Percentiles rank a stretch among this genome's conserved stretches.
Evolutionary conservation across 2,113 vertebrate species (phyloP).

Genomic region (Gracilinanus agilis): DNA sequence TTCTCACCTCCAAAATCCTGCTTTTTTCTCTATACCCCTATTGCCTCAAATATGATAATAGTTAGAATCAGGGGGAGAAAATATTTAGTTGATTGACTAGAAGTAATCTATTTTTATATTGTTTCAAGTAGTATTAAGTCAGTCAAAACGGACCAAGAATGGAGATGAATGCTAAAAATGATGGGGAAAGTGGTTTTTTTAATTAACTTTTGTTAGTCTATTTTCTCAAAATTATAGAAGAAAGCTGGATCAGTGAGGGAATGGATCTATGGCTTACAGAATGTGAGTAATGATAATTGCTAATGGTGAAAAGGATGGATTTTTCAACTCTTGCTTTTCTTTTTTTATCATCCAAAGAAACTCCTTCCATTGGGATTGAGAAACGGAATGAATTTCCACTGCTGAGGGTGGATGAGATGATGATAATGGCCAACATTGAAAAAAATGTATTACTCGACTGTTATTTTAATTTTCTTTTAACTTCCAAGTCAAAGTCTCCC

Average conservation of each 20-base stretch:
- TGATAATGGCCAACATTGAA: not conserved
- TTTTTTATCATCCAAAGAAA: not conserved
- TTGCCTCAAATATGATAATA: not conserved
- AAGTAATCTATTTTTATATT: not conserved
- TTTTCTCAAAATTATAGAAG: not conserved
- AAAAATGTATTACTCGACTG: not conserved
- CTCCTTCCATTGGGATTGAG: not conserved
- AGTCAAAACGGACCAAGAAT: not conserved
- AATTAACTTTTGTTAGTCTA: not conserved
- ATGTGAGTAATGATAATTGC: not conserved
- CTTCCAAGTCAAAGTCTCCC: not conserved
- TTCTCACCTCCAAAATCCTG: not conserved
- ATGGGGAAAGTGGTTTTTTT: not conserved
- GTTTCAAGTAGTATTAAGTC: not conserved
- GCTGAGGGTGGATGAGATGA: not conserved
- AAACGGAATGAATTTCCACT: not conserved
- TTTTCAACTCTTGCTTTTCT: not conserved
- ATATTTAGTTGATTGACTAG: not conserved
- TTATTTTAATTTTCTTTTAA: not conserved
- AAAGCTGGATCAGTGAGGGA: not conserved
- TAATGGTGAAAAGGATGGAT: not conserved
- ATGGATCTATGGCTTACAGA: not conserved
- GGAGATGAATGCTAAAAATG: not conserved
- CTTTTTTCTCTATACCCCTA: not conserved
- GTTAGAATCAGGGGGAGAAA: not conserved